These are phyloP conservation scores for Myoxocephalus aenaeus DNA, from an alignment of 2,797 vertebrate species.

Conservation along the genomic window DNA sequence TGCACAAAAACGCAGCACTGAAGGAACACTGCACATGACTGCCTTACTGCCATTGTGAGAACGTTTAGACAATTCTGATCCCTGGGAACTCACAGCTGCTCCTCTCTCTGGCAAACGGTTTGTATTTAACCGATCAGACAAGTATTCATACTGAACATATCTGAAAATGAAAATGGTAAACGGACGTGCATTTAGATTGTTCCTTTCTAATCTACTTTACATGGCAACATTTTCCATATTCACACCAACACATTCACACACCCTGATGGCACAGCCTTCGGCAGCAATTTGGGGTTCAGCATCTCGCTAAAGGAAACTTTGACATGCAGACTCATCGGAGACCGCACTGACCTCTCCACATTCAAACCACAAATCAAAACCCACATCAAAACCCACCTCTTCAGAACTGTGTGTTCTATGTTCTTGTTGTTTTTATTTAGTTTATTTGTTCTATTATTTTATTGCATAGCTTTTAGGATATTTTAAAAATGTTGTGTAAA, in stretches of 20 bases:
- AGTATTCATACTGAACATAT: neutral
- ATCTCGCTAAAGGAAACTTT: neutral
- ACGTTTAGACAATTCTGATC: neutral
- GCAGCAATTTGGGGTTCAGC: neutral
- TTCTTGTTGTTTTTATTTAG: too few relatives aligned
- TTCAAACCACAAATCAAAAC: too few relatives aligned
- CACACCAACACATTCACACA: neutral
- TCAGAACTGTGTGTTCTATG: too few relatives aligned
- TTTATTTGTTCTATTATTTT: too few relatives aligned
- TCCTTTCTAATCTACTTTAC: neutral
- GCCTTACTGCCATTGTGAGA: neutral
- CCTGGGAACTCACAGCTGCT: neutral
- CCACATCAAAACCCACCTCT: too few relatives aligned
- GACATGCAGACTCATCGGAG: neutral
- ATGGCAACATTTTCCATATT: neutral
- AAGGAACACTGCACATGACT: neutral
- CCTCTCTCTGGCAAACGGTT: neutral
- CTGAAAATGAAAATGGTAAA: neutral
- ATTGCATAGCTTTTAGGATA: too few relatives aligned
- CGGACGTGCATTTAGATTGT: neutral
- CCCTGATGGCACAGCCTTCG: neutral
- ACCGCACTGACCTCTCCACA: too few relatives aligned
- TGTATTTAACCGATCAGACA: neutral
- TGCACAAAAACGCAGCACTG: conserved; percentile 22
- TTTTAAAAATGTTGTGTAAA: too few relatives aligned